phyloP scores from a whole-genome alignment of 2,113 vertebrate species.

The Phylloscopus whistleri region DNA sequence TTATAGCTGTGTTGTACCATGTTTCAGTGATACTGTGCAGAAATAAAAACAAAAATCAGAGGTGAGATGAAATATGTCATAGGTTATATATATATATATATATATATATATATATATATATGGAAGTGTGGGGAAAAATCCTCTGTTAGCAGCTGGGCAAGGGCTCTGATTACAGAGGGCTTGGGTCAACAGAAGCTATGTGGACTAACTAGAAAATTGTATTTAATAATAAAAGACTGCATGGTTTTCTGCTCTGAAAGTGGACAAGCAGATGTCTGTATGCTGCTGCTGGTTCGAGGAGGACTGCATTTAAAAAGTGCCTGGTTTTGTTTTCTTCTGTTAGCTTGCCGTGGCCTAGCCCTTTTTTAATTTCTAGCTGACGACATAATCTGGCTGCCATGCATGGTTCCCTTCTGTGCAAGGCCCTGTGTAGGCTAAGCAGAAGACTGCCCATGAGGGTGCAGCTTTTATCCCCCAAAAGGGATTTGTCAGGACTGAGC shows the following conservation, averaged over 20 bases:
- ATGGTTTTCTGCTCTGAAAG: background rate
- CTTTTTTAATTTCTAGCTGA: background rate
- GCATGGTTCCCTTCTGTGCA: background rate
- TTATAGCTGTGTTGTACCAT: background rate
- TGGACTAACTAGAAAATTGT: background rate
- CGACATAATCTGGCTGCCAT: background rate
- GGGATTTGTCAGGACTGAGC: background rate
- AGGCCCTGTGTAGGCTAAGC: background rate
- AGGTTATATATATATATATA: rapidly evolving
- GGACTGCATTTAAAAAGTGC: background rate
- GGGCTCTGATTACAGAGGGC: background rate
- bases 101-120: rapidly evolving
- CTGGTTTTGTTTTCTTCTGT: background rate
- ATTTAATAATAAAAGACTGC: background rate
- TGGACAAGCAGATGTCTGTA: background rate
- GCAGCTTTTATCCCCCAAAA: background rate
- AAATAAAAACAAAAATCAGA: background rate
- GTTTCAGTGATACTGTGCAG: background rate
- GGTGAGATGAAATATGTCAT: background rate
- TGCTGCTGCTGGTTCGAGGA: background rate
- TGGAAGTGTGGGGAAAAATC: background rate
- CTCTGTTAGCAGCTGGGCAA: background rate
- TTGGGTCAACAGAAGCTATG: background rate
- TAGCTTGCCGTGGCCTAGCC: background rate
- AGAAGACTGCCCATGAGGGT: background rate